Conservation (phyloP, 2,888 invertebrate genomes). For the Drosophila antonietae region DNA sequence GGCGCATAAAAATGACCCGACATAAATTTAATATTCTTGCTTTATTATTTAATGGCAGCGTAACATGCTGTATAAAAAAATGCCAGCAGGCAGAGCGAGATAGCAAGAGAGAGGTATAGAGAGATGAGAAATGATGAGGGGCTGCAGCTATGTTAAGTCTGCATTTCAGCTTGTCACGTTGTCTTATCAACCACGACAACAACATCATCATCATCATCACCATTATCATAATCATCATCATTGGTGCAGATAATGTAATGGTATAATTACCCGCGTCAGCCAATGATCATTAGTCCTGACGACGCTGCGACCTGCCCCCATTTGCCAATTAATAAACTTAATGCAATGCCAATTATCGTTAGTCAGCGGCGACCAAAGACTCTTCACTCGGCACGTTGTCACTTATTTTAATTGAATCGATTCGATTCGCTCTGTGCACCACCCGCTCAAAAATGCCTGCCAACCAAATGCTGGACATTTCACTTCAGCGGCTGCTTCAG, state of each 20-base stretch:
- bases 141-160: slow-evolving; percentile 10
- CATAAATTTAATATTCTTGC: slow-evolving; percentile 82
- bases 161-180: slow-evolving; percentile 30
- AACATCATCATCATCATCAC: slow-evolving; percentile 10
- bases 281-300: slow-evolving; percentile 50
- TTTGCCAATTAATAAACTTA: slow-evolving; percentile 72
- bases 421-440: slow-evolving; percentile 18
- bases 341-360: slow-evolving; percentile 77
- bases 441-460: slow-evolving; percentile 21
- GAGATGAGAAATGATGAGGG: not conserved
- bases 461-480: slow-evolving; percentile 24
- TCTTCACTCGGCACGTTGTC: slow-evolving; percentile 56
- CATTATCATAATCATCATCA: slow-evolving; percentile 8
- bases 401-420: slow-evolving; percentile 77
- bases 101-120: not conserved
- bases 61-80: slow-evolving; percentile 25
- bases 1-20: slow-evolving; percentile 79
- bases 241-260: slow-evolving; percentile 22
- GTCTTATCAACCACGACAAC: slow-evolving; percentile 35
- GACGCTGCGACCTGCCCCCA: slow-evolving; percentile 7
- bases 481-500: not conserved
- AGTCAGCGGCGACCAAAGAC: slow-evolving; percentile 37
- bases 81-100: not conserved
- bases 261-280: slow-evolving; percentile 34
- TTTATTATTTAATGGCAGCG: slow-evolving; percentile 81